Evolutionary conservation across 2,888 invertebrate genomes (phyloP).

Genomic region (Atrina japonica): DNA sequence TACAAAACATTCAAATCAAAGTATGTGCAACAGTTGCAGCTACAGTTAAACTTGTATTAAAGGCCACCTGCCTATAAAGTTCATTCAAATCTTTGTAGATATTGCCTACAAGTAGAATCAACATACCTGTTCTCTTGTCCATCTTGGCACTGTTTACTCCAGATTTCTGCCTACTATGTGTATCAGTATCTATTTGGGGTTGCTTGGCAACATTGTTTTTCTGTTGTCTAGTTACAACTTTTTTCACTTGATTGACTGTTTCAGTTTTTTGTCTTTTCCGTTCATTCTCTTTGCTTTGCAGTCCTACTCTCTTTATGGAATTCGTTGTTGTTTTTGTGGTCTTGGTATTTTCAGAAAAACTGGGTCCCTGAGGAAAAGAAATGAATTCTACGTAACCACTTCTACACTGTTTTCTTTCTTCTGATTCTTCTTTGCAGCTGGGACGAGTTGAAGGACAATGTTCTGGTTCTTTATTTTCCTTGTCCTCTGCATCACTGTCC

Average conservation of each 20-base stretch:
- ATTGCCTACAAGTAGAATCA: background rate
- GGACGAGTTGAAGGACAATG: too few relatives aligned
- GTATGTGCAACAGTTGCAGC: too few relatives aligned
- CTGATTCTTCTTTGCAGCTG: slow-evolving; percentile 13
- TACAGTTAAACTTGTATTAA: too few relatives aligned
- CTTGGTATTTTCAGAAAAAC: background rate
- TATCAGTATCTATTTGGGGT: background rate
- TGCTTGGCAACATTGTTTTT: background rate
- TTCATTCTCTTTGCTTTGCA: background rate
- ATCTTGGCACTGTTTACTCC: background rate
- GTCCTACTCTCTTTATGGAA: slow-evolving; percentile 48
- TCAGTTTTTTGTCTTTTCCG: background rate
- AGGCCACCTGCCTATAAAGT: too few relatives aligned
- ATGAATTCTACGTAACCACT: too few relatives aligned
- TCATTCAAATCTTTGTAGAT: background rate
- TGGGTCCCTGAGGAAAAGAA: too few relatives aligned
- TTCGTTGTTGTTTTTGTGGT: slow-evolving; percentile 35
- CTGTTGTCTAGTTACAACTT: background rate
- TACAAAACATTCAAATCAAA: too few relatives aligned
- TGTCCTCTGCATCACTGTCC: slow-evolving; percentile 15
- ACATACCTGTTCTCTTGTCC: slow-evolving; percentile 3
- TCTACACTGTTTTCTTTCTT: too few relatives aligned
- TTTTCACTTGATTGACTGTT: background rate
- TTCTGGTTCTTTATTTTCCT: slow-evolving; percentile 23
- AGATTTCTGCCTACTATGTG: background rate